These are phyloP conservation scores for Gnatocerus cornutus DNA, from an alignment of 2,888 invertebrate genomes.

Conservation along the genomic window DNA sequence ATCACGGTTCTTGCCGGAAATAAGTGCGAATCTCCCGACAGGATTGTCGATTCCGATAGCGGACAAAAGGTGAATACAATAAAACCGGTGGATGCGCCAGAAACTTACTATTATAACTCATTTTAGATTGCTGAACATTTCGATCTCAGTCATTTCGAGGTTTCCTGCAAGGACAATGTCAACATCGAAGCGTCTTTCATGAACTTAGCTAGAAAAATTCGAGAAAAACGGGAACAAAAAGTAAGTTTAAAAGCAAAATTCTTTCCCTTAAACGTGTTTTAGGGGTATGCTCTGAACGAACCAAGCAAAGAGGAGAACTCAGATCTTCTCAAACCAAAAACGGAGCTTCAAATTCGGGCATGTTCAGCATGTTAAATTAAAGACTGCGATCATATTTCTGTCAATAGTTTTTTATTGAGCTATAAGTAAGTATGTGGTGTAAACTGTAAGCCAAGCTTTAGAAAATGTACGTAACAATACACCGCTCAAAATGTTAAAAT, in stretches of 20 bases:
- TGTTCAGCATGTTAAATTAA: constrained; percentile 59
- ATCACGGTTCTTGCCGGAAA: constrained; percentile 90
- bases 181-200: constrained; percentile 90
- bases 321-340: constrained; percentile 59
- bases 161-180: constrained; percentile 89
- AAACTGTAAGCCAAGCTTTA: constrained; percentile 45
- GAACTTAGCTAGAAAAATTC: constrained; percentile 86
- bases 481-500: constrained; percentile 43
- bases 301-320: constrained; percentile 57
- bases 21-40: constrained; percentile 85
- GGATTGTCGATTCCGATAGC: constrained; percentile 85
- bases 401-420: constrained; percentile 49
- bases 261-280: too few species aligned
- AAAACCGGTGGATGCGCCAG: too few species aligned
- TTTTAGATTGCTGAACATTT: constrained; percentile 92
- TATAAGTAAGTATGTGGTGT: constrained; percentile 47
- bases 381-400: constrained; percentile 45
- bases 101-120: too few species aligned
- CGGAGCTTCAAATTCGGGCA: constrained; percentile 58
- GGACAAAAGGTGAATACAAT: constrained; percentile 81
- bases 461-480: constrained; percentile 39
- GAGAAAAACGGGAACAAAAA: constrained; percentile 85
- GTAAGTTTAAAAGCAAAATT: constrained; percentile 62
- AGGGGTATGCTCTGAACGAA: constrained; percentile 63
- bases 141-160: constrained; percentile 91